Percentiles rank a stretch among this genome's conserved stretches.
These are phyloP conservation scores for Drosophila pachea DNA, from an alignment of 1,140 invertebrate species.

Conservation along the genomic window DNA sequence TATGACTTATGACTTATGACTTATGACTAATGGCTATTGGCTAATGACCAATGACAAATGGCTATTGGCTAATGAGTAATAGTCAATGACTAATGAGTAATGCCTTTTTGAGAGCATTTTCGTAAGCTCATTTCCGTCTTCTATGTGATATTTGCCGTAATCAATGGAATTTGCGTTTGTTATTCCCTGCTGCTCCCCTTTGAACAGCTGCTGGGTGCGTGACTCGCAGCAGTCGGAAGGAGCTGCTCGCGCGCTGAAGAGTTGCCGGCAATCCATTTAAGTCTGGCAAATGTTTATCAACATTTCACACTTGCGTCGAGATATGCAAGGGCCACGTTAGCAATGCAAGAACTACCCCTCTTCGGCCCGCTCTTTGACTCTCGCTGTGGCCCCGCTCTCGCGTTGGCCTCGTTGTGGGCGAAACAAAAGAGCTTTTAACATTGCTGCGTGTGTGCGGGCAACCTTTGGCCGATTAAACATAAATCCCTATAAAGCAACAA, in stretches of 20 bases:
- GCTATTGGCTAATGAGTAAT: too few relatives aligned
- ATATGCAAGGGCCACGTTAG: conserved; percentile 42
- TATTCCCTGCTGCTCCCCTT: too few relatives aligned
- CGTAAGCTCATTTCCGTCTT: too few relatives aligned
- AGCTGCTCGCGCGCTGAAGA: neutral
- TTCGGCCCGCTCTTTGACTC: neutral
- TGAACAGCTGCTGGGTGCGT: too few relatives aligned
- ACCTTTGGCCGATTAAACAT: conserved; percentile 76
- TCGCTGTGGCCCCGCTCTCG: conserved; percentile 1
- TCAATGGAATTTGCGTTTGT: too few relatives aligned
- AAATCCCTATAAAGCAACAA: conserved; percentile 76
- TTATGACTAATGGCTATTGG: too few relatives aligned
- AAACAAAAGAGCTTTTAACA: conserved; percentile 66
- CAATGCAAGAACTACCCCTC: conserved; percentile 26
- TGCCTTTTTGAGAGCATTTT: too few relatives aligned
- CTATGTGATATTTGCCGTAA: too few relatives aligned
- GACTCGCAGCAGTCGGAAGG: neutral
- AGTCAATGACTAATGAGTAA: too few relatives aligned
- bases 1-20: too few relatives aligned
- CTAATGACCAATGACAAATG: too few relatives aligned
- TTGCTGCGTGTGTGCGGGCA: conserved; percentile 42
- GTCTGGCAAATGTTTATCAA: conserved; percentile 44
- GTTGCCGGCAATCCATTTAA: conserved; percentile 35
- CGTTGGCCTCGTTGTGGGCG: conserved; percentile 18
- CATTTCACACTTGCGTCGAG: conserved; percentile 40